A percentile compares a stretch with the other conserved stretches of the same genome.
phyloP scores from a whole-genome alignment of 2,888 invertebrate genomes.

The Actias luna region DNA sequence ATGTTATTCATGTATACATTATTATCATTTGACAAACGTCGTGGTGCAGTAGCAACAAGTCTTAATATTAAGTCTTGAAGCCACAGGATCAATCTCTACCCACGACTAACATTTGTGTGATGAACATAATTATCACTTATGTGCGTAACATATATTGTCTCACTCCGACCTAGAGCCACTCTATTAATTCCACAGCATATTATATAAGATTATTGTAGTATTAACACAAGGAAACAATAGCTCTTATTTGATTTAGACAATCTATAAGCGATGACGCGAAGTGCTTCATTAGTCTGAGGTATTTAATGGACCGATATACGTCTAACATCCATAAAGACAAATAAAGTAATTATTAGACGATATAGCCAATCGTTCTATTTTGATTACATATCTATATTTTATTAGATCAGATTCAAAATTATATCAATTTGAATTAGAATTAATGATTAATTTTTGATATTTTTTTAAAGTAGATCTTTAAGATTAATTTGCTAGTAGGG shows the following conservation, averaged over 20 bases:
- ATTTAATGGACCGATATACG: slow-evolving; percentile 48
- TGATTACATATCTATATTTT: background rate
- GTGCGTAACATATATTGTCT: background rate
- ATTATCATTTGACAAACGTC: too few relatives aligned
- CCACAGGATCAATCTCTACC: too few relatives aligned
- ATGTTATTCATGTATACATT: too few relatives aligned
- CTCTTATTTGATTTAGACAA: slow-evolving; percentile 49
- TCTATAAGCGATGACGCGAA: slow-evolving; percentile 43
- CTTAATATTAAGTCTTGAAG: too few relatives aligned
- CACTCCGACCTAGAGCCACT: background rate
- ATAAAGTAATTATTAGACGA: slow-evolving; percentile 38
- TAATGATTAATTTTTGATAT: too few relatives aligned
- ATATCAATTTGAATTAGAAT: too few relatives aligned
- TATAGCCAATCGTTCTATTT: slow-evolving; percentile 30
- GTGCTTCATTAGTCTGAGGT: slow-evolving; percentile 38
- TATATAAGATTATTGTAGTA: slow-evolving; percentile 12
- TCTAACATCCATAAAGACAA: slow-evolving; percentile 36
- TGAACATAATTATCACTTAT: too few relatives aligned
- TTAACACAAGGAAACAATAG: slow-evolving; percentile 41
- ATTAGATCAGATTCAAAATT: background rate
- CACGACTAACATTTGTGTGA: too few relatives aligned
- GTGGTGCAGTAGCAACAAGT: too few relatives aligned
- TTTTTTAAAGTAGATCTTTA: too few relatives aligned
- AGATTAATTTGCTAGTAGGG: too few relatives aligned
- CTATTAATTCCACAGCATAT: slow-evolving; percentile 9